A percentile compares a stretch with the other conserved stretches of the same genome.
phyloP scores from a whole-genome alignment of 2,113 vertebrate species.

The Phaethornis superciliosus region DNA sequence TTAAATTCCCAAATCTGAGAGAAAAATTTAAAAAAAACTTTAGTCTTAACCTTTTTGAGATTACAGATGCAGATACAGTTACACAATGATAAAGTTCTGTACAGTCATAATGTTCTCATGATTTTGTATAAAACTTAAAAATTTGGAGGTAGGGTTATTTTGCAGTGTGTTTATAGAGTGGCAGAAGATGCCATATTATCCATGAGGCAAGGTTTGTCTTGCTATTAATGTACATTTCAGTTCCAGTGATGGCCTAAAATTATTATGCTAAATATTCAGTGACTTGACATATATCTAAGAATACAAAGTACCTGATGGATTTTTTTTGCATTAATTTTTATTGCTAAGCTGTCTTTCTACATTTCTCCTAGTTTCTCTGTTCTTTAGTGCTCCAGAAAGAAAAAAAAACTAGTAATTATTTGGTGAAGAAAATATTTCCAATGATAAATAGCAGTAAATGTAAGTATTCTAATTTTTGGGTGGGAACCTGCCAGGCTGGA shows the following conservation, averaged over 20 bases:
- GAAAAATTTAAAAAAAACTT: background rate
- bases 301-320: background rate
- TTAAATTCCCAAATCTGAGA: background rate
- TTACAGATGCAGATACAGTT: background rate
- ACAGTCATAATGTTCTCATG: background rate
- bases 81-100: background rate
- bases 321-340: background rate
- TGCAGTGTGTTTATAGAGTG: background rate
- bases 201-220: background rate
- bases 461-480: background rate
- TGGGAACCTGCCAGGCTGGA: background rate
- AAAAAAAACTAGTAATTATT: background rate
- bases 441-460: background rate
- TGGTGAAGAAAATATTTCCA: background rate
- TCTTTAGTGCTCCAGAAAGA: background rate
- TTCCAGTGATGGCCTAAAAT: background rate
- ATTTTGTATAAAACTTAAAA: background rate
- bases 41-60: background rate
- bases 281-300: background rate
- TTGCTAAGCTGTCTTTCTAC: background rate
- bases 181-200: background rate
- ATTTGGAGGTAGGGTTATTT: background rate
- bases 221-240: background rate
- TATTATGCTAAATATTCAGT: background rate
- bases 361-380: background rate